Base-by-base conservation (phyloP, 2,888 invertebrate genomes). In the Andricus quercusramuli region DNA sequence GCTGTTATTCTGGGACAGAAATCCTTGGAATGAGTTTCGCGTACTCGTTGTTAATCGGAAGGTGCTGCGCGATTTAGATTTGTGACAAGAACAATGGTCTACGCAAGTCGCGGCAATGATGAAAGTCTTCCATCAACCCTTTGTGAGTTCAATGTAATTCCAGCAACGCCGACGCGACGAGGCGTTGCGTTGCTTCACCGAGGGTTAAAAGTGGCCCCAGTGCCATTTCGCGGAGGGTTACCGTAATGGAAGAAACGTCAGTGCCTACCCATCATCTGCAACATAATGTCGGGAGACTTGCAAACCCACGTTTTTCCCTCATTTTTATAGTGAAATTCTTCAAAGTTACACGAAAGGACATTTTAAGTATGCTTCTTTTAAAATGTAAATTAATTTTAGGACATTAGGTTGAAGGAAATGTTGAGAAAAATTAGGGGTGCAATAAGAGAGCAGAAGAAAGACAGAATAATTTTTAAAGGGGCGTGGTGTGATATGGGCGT, bases 51-150 rank as follows among this genome's bases (percentile, higher is more conserved):
- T 56, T 37, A 74, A 74, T 74, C 74, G 74, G 56, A 32, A 74
- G 74, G n/a, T 22, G 32, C 32, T 74, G 74, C 32, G 13, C 51
- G 29, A 74, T 56, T 74, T 74, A 74, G 74, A 74, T 56, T 74
- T 74, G 68, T 70, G 51, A 70, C 68, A 70, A 47, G 56, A 74
- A 74, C 74, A 74, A 74, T 74, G 29, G 74, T 56, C 32, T 25
- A 65, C 41, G 62, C 56, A 15, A 68, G 68, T 68, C 51, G 37
- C 51, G 51, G 29, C 41, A 25, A 79, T 82, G 82, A 89, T 88
- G 89, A 89, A 88, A 90, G 86, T 89, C 85, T 85, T 86, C 83
- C 81, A 81, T 82, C 82, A 86, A 86, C 86, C 88, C 86, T 87
- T 88, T 88, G 87, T 88, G 78, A 82, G 83, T 87, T 81, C 83